Evolutionary conservation across 2,797 vertebrate species (phyloP).

Genomic region (Enteromius unitaeniatus): DNA sequence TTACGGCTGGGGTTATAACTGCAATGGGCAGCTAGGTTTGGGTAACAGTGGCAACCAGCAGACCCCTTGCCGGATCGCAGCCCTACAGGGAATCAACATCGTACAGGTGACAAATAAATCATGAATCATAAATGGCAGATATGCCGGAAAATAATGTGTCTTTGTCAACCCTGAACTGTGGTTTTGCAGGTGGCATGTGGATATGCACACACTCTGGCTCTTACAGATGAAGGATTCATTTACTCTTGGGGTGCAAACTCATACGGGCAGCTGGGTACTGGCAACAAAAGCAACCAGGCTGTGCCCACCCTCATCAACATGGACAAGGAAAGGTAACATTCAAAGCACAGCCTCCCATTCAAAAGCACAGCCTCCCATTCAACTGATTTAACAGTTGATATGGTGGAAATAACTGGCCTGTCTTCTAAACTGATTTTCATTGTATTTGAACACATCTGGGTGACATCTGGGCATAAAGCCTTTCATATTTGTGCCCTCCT

Average conservation of each 20-base stretch:
- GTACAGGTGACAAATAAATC: constrained; percentile 82
- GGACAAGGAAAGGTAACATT: constrained; percentile 93
- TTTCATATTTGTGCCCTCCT: no score
- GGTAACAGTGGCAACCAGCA: constrained; percentile 96
- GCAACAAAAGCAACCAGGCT: constrained; percentile 96
- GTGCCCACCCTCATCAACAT: constrained; percentile 88
- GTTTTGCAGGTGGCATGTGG: constrained; percentile 89
- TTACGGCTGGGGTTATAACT: constrained; percentile 99
- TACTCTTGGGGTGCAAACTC: constrained; percentile 98
- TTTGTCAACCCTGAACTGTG: constrained; percentile 3
- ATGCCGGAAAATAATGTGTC: not conserved
- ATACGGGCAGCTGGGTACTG: constrained; percentile 95
- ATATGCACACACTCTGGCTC: constrained; percentile 94
- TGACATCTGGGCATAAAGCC: not conserved
- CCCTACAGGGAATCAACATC: constrained; percentile 89
- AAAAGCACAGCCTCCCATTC: no score
- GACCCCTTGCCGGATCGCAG: constrained; percentile 91
- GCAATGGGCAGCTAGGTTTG: constrained; percentile 95
- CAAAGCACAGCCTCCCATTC: not conserved
- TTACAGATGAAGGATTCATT: constrained; percentile 93
- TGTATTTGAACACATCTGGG: not conserved
- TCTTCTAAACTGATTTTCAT: not conserved
- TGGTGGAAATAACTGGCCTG: constrained; percentile 4
- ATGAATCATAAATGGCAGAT: no score
- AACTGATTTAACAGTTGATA: not conserved